A percentile compares a stretch with the other conserved stretches of the same genome.
Conservation (phyloP, 2,113 vertebrate genomes). For the Callorhinus ursinus region DNA sequence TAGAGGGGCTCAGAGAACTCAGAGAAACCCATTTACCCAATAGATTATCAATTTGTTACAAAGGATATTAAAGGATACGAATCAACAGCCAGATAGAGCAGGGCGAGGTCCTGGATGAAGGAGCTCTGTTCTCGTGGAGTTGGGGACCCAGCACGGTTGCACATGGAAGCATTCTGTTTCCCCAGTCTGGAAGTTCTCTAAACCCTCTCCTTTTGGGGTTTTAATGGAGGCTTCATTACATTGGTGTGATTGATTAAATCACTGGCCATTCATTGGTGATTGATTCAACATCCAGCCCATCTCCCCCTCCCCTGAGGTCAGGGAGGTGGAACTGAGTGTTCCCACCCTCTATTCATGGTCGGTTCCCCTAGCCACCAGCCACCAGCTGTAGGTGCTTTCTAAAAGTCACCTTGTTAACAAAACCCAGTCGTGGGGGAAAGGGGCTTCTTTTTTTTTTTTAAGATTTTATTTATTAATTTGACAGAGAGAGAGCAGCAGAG, state of each 20-base stretch:
- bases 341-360: not conserved
- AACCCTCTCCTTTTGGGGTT: not conserved
- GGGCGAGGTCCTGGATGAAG: not conserved
- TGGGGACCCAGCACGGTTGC: not conserved
- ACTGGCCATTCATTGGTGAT: not conserved
- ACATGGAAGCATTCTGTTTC: not conserved
- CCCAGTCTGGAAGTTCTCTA: not conserved
- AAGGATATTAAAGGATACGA: not conserved
- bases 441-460: not conserved
- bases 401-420: not conserved
- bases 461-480: not conserved
- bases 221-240: not conserved
- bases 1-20: not conserved
- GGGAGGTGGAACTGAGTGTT: not conserved
- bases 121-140: not conserved
- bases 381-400: not conserved
- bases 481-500: not conserved
- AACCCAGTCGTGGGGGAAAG: not conserved
- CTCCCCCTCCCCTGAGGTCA: not conserved
- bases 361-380: not conserved
- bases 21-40: not conserved
- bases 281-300: not conserved
- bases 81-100: not conserved
- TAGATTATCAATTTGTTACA: not conserved
- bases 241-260: not conserved